Percentiles rank a stretch among this genome's conserved stretches.
These are phyloP conservation scores for Odontophorus gujanensis DNA, from an alignment of 2,113 vertebrate genomes.

Conservation along the genomic window DNA sequence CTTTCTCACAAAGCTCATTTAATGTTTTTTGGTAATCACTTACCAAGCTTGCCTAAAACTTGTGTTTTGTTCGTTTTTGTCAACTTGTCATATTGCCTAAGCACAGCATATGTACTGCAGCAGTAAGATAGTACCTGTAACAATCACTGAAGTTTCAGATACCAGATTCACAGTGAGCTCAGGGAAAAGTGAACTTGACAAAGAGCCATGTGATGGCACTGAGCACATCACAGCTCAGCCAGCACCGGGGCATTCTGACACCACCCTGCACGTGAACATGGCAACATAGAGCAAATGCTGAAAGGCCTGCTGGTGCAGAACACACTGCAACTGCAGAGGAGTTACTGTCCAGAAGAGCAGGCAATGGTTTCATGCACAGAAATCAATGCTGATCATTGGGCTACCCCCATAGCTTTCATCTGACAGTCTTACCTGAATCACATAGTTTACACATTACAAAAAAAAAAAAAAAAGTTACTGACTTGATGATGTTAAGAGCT, in stretches of 20 bases:
- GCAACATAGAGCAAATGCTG: background rate
- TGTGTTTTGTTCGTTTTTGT: background rate
- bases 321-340: accelerated
- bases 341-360: background rate
- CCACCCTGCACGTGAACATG: background rate
- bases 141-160: background rate
- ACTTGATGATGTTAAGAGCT: background rate
- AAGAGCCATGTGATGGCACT: background rate
- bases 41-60: background rate
- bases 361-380: background rate
- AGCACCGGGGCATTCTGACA: background rate
- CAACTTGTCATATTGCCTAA: background rate
- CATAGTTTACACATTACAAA: accelerated
- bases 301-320: background rate
- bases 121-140: background rate
- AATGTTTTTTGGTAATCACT: background rate
- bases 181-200: background rate
- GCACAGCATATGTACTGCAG: background rate
- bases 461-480: background rate
- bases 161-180: background rate
- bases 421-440: background rate
- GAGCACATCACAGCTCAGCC: background rate
- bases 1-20: background rate
- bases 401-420: accelerated
- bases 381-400: background rate